Percentiles rank a stretch among this genome's conserved stretches.
Conservation (phyloP, 2,797 vertebrate genomes). For the Acanthurus tractus region DNA sequence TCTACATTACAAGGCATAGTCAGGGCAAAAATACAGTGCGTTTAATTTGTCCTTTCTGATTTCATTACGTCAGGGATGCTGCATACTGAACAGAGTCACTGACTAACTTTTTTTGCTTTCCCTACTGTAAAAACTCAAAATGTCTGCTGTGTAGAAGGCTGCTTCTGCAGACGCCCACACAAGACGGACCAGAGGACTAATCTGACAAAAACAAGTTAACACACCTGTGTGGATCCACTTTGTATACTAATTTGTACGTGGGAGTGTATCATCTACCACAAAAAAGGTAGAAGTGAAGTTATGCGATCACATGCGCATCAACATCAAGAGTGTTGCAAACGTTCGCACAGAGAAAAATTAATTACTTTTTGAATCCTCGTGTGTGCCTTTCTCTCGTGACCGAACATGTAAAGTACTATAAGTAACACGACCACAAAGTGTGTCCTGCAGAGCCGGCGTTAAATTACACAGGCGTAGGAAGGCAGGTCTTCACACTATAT, state of each 20-base stretch:
- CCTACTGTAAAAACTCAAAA: neutral
- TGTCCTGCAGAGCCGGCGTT: conserved; percentile 59
- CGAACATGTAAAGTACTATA: conserved; percentile 48
- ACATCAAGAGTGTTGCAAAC: conserved; percentile 18
- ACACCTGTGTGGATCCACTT: neutral
- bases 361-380: conserved; percentile 63
- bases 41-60: no score
- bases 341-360: conserved; percentile 28
- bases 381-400: conserved; percentile 48
- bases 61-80: no score
- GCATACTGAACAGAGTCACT: no score
- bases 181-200: neutral
- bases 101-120: neutral
- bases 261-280: conserved; percentile 5
- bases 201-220: conserved; percentile 2
- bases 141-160: no score
- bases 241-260: neutral
- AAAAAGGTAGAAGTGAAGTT: neutral
- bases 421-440: conserved; percentile 39
- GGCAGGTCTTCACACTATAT: conserved; percentile 67
- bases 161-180: neutral
- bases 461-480: conserved; percentile 62
- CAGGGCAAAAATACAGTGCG: no score
- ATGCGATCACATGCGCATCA: neutral
- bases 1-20: no score